Conservation (phyloP, 2,888 invertebrate species). For the Drosophila anomalata region DNA sequence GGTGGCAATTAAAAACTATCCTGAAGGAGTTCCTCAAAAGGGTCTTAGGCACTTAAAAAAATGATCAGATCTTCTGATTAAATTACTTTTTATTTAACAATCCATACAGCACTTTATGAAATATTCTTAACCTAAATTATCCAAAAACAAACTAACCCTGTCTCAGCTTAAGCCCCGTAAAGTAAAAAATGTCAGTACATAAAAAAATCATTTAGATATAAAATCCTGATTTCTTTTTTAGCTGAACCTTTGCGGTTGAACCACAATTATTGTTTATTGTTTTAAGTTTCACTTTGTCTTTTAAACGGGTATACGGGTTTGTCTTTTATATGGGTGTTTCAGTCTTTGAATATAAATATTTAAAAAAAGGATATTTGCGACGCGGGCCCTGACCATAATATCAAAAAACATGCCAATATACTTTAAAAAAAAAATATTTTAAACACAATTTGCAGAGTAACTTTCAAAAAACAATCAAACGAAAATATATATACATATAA, state of each 20-base stretch:
- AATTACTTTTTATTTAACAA: constrained; percentile 35
- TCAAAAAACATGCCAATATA: constrained; percentile 6
- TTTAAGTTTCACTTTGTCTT: constrained; percentile 19
- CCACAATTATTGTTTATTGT: constrained; percentile 16
- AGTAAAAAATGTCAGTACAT: neutral
- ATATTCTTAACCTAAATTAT: constrained; percentile 17
- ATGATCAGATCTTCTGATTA: neutral
- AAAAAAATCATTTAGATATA: constrained; percentile 12
- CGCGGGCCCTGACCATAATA: constrained; percentile 7
- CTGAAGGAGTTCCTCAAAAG: neutral
- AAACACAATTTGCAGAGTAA: neutral
- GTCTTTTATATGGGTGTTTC: constrained; percentile 8
- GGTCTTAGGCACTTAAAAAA: neutral
- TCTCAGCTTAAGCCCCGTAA: constrained; percentile 7
- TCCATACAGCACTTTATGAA: constrained; percentile 24
- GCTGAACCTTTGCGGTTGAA: constrained; percentile 30
- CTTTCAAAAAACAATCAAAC: constrained; percentile 3
- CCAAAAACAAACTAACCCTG: constrained; percentile 9
- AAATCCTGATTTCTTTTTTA: constrained; percentile 8
- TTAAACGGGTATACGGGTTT: neutral
- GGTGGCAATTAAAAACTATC: neutral
- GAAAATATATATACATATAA: constrained; percentile 27
- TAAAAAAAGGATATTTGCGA: constrained; percentile 5
- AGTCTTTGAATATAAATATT: constrained; percentile 37
- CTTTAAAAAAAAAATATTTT: neutral